Evolutionary conservation across 2,113 vertebrate species (phyloP).

Genomic region (Cyanistes caeruleus): DNA sequence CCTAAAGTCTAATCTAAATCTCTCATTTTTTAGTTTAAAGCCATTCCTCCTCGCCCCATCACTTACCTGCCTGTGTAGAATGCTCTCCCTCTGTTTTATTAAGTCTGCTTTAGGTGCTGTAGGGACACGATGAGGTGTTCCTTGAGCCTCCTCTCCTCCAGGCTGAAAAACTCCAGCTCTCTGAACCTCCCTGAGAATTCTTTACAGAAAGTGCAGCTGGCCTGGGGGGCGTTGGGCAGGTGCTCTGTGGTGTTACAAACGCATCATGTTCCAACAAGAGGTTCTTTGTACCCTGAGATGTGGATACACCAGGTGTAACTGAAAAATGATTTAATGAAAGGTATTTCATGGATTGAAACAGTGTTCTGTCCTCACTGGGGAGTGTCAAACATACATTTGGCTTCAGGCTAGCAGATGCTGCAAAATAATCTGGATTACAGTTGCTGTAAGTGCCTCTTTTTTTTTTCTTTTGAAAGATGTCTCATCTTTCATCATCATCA

Average conservation of each 20-base stretch:
- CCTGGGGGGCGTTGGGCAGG: background rate
- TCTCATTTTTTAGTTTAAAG: background rate
- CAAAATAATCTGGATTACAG: background rate
- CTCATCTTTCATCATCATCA: background rate
- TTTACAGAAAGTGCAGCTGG: background rate
- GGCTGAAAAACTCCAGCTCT: background rate
- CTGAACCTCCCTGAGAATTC: background rate
- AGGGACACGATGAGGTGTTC: background rate
- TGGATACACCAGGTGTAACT: background rate
- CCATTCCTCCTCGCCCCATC: background rate
- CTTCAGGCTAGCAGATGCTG: background rate
- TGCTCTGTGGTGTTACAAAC: background rate
- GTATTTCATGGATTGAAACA: background rate
- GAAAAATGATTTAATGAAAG: background rate
- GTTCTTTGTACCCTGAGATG: background rate
- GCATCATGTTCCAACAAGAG: rapidly evolving
- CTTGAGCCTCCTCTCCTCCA: background rate
- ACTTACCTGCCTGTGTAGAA: background rate
- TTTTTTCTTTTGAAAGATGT: background rate
- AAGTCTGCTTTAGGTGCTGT: background rate
- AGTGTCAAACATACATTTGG: background rate
- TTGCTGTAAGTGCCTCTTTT: background rate
- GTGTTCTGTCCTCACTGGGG: background rate
- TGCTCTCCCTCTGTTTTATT: background rate
- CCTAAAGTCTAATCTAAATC: background rate